Conservation (phyloP, 2,888 invertebrate species). For the Bugulina stolonifera region DNA sequence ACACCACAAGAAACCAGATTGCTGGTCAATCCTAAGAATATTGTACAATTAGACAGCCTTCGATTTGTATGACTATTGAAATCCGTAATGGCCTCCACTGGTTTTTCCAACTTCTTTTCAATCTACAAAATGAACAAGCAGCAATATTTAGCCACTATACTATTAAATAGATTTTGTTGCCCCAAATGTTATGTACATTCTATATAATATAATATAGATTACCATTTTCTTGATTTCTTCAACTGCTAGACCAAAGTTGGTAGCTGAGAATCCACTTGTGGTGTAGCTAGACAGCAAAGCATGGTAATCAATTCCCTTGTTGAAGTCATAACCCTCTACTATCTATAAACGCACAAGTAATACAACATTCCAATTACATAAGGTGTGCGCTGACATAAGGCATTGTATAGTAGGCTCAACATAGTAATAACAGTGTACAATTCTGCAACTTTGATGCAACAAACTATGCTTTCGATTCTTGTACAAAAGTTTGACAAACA, state of each 20-base stretch:
- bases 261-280: constrained; percentile 92
- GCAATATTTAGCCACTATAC: too few relatives aligned
- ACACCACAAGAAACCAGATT: constrained; percentile 94
- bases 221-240: constrained; percentile 88
- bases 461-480: too few relatives aligned
- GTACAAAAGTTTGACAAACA: too few relatives aligned
- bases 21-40: constrained; percentile 94
- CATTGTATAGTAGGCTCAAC: too few relatives aligned
- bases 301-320: constrained; percentile 74
- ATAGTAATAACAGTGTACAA: too few relatives aligned
- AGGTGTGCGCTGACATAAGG: too few relatives aligned
- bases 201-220: constrained; percentile 34
- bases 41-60: constrained; percentile 66
- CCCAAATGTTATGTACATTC: too few relatives aligned
- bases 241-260: constrained; percentile 84
- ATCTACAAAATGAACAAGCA: constrained; percentile 58
- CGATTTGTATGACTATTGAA: constrained; percentile 63
- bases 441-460: too few relatives aligned
- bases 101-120: constrained; percentile 65
- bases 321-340: constrained; percentile 84
- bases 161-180: too few relatives aligned
- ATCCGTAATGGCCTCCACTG: constrained; percentile 62
- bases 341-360: constrained; percentile 27
- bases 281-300: constrained; percentile 73
- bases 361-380: too few relatives aligned